Evolutionary conservation across 1,140 invertebrate species (phyloP).

Genomic region (Philotrypesis tridentata): DNA sequence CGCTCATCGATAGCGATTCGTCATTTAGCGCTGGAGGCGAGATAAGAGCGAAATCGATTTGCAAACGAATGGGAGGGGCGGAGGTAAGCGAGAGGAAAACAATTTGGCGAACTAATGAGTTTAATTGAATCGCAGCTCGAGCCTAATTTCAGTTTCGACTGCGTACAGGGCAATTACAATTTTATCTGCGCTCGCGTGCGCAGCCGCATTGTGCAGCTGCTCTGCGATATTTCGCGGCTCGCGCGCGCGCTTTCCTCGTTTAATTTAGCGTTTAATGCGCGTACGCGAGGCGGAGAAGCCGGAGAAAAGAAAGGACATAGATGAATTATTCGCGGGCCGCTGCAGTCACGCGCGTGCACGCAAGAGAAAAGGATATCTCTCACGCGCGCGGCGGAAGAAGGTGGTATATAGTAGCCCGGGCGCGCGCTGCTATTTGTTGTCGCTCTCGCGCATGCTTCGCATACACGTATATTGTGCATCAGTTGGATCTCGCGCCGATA

Average conservation of each 20-base stretch:
- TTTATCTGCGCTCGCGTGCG: not conserved
- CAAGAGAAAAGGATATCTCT: not conserved
- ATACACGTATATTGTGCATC: not conserved
- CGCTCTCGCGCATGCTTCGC: not conserved
- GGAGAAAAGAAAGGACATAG: not conserved
- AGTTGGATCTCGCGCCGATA: slow-evolving; percentile 54
- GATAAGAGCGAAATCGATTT: slow-evolving; percentile 2
- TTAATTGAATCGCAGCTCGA: slow-evolving; percentile 21
- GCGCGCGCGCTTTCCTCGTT: slow-evolving; percentile 7
- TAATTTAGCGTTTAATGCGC: not conserved
- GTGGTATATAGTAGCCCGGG: not conserved
- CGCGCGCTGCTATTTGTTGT: not conserved
- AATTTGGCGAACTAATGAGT: slow-evolving; percentile 54
- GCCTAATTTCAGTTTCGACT: not conserved
- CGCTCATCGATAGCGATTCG: not conserved
- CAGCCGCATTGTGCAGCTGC: not conserved
- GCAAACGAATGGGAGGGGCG: slow-evolving; percentile 25
- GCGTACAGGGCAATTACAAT: slow-evolving; percentile 12
- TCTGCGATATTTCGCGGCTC: not conserved
- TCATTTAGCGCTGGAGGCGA: not conserved
- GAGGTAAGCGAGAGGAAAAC: slow-evolving; percentile 49
- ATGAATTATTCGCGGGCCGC: slow-evolving; percentile 7
- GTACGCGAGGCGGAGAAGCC: not conserved
- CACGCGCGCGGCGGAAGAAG: not conserved
- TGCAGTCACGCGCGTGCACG: not conserved